Evolutionary conservation across 2,888 invertebrate genomes (phyloP).

Genomic region (Hedychridium roseum): DNA sequence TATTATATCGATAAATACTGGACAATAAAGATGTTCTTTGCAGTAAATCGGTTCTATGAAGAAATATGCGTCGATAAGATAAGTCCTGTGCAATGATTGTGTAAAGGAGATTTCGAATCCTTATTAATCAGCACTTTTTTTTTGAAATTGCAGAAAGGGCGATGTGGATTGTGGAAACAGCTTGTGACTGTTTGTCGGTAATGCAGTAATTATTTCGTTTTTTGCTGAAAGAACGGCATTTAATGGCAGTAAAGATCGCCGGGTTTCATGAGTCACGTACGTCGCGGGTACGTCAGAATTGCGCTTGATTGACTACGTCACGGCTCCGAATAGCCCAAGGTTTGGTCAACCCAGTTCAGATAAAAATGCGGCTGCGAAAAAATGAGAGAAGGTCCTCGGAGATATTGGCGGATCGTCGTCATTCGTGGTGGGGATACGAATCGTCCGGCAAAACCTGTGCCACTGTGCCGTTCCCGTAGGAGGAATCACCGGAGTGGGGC

Average conservation of each 20-base stretch:
- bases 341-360: not conserved
- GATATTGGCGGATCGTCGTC: too few species aligned
- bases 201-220: not conserved
- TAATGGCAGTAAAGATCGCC: not conserved
- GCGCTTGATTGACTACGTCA: not conserved
- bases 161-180: not conserved
- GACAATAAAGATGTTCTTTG: too few species aligned
- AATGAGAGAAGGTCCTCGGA: not conserved
- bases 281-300: not conserved
- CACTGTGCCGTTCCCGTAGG: too few species aligned
- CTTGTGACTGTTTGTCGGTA: not conserved
- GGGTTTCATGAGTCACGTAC: not conserved
- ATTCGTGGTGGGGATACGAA: too few species aligned
- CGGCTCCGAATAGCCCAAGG: conserved; percentile 3
- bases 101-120: not conserved
- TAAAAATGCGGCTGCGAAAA: not conserved
- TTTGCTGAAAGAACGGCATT: not conserved
- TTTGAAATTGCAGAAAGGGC: not conserved
- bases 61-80: too few species aligned
- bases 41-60: too few species aligned
- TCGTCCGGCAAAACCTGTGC: too few species aligned
- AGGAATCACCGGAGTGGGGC: too few species aligned
- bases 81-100: not conserved
- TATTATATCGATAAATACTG: too few species aligned
- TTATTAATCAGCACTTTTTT: not conserved